Evolutionary conservation across 53 echinoderm and acorn worm species (phyloP).

Genomic region (Echinarachnius parma): DNA sequence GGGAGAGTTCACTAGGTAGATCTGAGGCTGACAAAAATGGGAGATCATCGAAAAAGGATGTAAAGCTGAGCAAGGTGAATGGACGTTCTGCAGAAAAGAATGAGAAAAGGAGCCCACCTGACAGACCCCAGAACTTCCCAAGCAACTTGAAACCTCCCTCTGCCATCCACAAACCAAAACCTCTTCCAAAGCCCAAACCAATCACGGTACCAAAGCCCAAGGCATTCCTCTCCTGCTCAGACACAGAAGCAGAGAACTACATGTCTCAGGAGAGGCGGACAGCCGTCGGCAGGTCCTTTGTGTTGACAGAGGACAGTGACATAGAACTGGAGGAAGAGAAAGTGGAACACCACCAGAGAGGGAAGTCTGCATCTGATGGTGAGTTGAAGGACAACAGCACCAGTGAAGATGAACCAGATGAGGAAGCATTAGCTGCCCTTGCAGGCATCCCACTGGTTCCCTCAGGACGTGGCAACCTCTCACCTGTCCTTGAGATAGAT

Average conservation of each 20-base stretch:
- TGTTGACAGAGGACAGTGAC: conserved; percentile 16
- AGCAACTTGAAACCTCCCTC: conserved; percentile 44
- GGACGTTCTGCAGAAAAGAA: conserved; percentile 20
- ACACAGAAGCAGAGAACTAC: conserved; percentile 46
- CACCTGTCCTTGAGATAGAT: conserved; percentile 38
- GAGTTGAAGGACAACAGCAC: conserved; percentile 45
- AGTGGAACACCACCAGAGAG: background rate
- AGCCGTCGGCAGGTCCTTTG: conserved; percentile 21
- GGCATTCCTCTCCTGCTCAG: conserved; percentile 39
- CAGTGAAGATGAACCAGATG: conserved; percentile 47
- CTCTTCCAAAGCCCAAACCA: conserved; percentile 45
- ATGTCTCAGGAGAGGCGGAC: conserved; percentile 33
- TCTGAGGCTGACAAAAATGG: background rate
- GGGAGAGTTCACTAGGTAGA: background rate
- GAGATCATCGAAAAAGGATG: background rate
- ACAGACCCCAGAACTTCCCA: conserved; percentile 44
- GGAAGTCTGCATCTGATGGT: conserved; percentile 41
- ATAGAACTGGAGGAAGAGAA: background rate
- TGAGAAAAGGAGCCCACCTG: conserved; percentile 2
- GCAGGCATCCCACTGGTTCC: conserved; percentile 41
- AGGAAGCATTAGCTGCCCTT: conserved; percentile 27
- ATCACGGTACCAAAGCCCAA: conserved; percentile 40
- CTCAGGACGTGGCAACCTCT: conserved; percentile 32
- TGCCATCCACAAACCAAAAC: conserved; percentile 47
- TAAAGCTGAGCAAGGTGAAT: background rate